Conservation (phyloP, 2,888 invertebrate species). For the Notodonta dromedarius region DNA sequence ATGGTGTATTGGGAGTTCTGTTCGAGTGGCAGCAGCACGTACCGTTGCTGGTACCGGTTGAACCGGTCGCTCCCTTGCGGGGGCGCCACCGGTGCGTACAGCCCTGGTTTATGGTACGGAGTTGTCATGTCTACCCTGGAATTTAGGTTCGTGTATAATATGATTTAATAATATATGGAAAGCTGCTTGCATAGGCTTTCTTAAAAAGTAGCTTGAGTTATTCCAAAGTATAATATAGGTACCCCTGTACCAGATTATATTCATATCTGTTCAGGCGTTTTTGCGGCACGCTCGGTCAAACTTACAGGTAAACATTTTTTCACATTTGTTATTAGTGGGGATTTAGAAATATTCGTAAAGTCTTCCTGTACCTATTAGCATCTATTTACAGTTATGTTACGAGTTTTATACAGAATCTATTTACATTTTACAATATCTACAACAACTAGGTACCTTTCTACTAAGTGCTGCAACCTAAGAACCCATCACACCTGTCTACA, state of each 20-base stretch:
- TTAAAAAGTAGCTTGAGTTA: too few species aligned
- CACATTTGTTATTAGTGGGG: too few species aligned
- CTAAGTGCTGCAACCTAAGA: not conserved
- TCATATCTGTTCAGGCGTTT: too few species aligned
- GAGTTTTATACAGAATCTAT: too few species aligned
- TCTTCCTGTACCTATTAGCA: too few species aligned
- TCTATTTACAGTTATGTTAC: too few species aligned
- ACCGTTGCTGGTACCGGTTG: conserved; percentile 50
- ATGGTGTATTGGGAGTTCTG: conserved; percentile 68
- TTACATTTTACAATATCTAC: not conserved
- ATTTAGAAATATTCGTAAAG: too few species aligned
- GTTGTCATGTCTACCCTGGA: conserved; percentile 69
- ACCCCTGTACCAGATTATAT: too few species aligned
- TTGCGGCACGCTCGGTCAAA: too few species aligned
- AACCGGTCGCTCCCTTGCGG: conserved; percentile 64
- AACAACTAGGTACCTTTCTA: not conserved
- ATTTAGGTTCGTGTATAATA: conserved; percentile 16
- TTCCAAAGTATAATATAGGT: too few species aligned
- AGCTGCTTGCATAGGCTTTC: too few species aligned
- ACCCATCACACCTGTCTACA: not conserved
- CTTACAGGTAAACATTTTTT: not conserved
- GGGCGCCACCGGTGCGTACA: conserved; percentile 81
- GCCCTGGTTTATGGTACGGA: conserved; percentile 76
- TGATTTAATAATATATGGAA: too few species aligned
- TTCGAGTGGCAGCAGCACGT: conserved; percentile 68